Evolutionary conservation across 2,113 vertebrate species (phyloP).

Genomic region (Crotalus helleri): DNA sequence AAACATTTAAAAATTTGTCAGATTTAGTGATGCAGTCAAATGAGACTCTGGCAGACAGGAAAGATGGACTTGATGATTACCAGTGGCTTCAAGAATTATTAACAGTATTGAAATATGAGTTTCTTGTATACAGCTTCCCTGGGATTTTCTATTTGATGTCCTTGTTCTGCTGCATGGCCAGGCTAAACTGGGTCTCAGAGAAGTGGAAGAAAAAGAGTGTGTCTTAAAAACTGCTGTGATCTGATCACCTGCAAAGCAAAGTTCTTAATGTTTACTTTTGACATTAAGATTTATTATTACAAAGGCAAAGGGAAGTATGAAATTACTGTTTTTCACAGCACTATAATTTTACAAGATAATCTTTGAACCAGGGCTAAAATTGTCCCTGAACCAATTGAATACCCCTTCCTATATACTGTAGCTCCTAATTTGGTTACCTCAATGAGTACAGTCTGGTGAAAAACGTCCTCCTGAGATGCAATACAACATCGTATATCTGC

Average conservation of each 20-base stretch:
- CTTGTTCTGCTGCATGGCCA: background rate
- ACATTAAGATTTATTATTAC: background rate
- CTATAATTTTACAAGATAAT: background rate
- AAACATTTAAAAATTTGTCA: background rate
- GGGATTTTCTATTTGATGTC: background rate
- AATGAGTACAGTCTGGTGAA: slow-evolving; percentile 33
- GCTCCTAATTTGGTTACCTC: background rate
- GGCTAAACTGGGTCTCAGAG: background rate
- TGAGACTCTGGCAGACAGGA: background rate
- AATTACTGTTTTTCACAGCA: background rate
- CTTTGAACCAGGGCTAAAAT: background rate
- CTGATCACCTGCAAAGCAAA: background rate
- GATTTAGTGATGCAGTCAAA: background rate
- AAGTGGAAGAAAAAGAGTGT: background rate
- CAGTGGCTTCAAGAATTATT: background rate
- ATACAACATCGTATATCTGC: background rate
- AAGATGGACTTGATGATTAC: background rate
- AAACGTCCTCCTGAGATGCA: slow-evolving; percentile 2
- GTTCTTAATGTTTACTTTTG: background rate
- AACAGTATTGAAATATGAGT: background rate
- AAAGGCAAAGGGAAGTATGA: rapidly evolving
- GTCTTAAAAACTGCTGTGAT: too few species aligned
- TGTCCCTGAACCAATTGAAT: background rate
- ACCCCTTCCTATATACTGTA: rapidly evolving
- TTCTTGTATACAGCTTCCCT: background rate